Conservation (phyloP, 2,113 vertebrate species). For the Chitala chitala region DNA sequence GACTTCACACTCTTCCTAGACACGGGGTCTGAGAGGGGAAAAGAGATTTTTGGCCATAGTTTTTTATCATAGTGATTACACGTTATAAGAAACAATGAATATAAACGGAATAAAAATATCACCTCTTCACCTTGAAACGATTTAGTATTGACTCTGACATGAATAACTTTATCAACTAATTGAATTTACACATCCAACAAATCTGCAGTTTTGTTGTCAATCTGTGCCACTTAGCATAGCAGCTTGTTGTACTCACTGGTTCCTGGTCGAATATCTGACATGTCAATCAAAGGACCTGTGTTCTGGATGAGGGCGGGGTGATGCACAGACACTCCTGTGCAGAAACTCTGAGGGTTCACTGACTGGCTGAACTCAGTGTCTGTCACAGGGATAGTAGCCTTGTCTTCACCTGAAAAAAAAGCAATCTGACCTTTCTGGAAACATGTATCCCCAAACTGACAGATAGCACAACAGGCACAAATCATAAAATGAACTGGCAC, state of each 20-base stretch:
- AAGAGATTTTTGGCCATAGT: no score
- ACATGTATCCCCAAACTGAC: no score
- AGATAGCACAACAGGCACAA: background rate
- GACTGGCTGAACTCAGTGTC: slow-evolving; percentile 96
- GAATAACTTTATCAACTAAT: background rate
- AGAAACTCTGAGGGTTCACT: slow-evolving; percentile 96
- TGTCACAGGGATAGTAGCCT: slow-evolving; percentile 90
- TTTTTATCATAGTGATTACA: no score
- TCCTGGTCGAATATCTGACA: slow-evolving; percentile 96
- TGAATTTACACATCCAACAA: background rate
- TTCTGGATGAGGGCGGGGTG: slow-evolving; percentile 95
- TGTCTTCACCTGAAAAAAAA: slow-evolving; percentile 82
- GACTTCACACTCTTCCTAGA: slow-evolving; percentile 95
- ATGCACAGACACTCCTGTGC: slow-evolving; percentile 90
- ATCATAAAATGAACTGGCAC: no score
- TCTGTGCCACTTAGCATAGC: background rate
- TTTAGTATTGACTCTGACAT: no score
- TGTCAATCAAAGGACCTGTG: slow-evolving; percentile 94
- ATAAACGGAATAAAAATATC: no score
- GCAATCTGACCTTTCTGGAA: no score
- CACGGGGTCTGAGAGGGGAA: slow-evolving; percentile 73
- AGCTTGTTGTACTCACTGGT: slow-evolving; percentile 73
- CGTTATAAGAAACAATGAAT: no score
- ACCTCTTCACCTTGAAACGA: no score
- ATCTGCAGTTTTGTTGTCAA: background rate